Evolutionary conservation across 2,888 invertebrate species (phyloP).

Genomic region (Leptopilina syphax): DNA sequence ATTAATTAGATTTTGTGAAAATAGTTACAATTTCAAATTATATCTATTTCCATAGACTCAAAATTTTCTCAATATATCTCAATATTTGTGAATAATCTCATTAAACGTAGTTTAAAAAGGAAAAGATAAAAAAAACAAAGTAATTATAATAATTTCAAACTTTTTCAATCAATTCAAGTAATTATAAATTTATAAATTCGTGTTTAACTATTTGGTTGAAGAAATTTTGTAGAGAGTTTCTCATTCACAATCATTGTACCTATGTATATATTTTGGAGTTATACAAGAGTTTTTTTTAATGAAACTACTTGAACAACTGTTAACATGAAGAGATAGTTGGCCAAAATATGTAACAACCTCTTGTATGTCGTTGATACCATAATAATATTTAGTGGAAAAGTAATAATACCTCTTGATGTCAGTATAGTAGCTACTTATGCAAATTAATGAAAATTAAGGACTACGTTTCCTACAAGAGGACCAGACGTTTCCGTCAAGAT

Average conservation of each 20-base stretch:
- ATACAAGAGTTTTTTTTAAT: conserved; percentile 5
- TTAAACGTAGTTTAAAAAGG: not conserved
- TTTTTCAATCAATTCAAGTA: not conserved
- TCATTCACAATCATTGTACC: not conserved
- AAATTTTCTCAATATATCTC: not conserved
- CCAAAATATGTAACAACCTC: conserved; percentile 21
- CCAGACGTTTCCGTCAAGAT: conserved; percentile 48
- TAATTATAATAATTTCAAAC: not conserved
- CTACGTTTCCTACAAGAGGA: conserved; percentile 38
- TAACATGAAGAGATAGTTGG: conserved; percentile 10
- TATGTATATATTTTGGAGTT: not conserved
- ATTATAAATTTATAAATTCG: not conserved
- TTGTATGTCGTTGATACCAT: conserved; percentile 53
- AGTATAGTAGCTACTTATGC: conserved; percentile 60
- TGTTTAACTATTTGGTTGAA: not conserved
- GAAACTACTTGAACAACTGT: conserved; percentile 11
- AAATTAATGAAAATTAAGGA: conserved; percentile 62
- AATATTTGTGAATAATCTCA: not conserved
- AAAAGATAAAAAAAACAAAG: not conserved
- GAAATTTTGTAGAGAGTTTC: conserved; percentile 1
- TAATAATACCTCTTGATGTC: conserved; percentile 59
- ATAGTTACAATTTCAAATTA: not conserved
- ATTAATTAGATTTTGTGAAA: conserved; percentile 1
- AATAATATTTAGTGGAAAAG: conserved; percentile 57
- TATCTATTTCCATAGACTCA: not conserved